Base-by-base conservation (phyloP, 2,797 vertebrate species). In the Salmo trutta region DNA sequence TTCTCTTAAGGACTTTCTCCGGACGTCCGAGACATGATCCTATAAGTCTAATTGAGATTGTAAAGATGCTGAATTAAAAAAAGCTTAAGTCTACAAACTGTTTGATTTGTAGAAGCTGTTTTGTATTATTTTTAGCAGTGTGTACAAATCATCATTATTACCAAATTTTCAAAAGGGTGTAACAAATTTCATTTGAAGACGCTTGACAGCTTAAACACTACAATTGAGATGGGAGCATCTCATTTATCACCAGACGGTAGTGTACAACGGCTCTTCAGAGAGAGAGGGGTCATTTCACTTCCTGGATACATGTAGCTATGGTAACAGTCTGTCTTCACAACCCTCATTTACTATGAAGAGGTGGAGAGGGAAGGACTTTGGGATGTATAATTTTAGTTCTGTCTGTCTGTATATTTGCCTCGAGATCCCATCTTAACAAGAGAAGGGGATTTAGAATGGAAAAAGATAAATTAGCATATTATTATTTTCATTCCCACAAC, bases 311-410 rank as follows among this genome's bases (percentile, higher is more conserved):
- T 93, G 92, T 92, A 90, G 92, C 92, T 89, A 88, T 90, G 91
- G 93, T 92, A 88, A 87, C 91, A 85, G 41, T 93, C 91, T 21
- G 56, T 59, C 90, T 90, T 89, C 84, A 91, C 90, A 93, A 90
- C 83, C 91, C 91, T 94, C 94, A 92, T 95, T n/a, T 94, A 93
- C 94, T 93, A 89, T 91, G 92, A 73, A 93, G 94, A 95, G 31
- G 67, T 94, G 94, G 31, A 94, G 94, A 95, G 94, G n/a, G 93
- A 89, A 93, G 94, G 93, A 93, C 93, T 94, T 94, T 93, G 92
- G 17, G 72, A 73, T 29, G 79, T 54, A 17, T 87, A 76, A 80
- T 33, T 83, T 83, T 79, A 82, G 75, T 81, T 77, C 65, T 31
- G 59, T 21, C 66, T 64, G 68, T 74, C 83, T 80, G n/a, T n/a